Base-by-base conservation (phyloP, 2,797 vertebrate species). In the Syngnathus rostellatus region DNA sequence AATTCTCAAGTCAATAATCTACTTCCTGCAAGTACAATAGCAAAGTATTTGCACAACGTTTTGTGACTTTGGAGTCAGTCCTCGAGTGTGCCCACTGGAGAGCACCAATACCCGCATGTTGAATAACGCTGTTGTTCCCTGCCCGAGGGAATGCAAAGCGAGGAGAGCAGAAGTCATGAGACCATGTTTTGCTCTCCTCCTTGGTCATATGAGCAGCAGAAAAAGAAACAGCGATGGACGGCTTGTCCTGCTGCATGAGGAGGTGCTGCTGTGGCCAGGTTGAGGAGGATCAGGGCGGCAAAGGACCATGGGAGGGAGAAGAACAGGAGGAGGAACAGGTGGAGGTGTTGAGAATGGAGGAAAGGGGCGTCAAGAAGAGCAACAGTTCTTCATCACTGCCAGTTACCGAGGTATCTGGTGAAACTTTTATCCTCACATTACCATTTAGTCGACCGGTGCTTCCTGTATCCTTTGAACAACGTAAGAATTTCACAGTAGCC, bases 161-260 rank as follows among this genome's bases (percentile, higher is more conserved):
- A 60, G 23, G 11, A 68, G 39, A 77, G 77, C 75, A 82, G 76
- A 77, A 82, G 87, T 93, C 92, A 93, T 84, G 90, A 75, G 92
- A 86, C 83, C 71, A 70, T 82, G 87, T 83, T 79, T 79, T 81
- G 72, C 72, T 77, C 84, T 54, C 7, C 90, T 88, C 93, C 92
- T 59, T 53, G 58, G 62, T 21, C 6, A 72, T 38, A 62, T 9
- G 45, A 70, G 19, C 51, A 62, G 25, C 58, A 65, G 66, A n/a
- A 76, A 46, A 46, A 60, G 62, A 63, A 14, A 86, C 51, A n/a
- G 65, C 84, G 61, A 94, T 92, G 93, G 93, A 92, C 78, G 88
- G 86, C 38, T 23, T 79, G 50, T 69, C 74, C n/a, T 71, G 87
- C 72, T 91, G 90, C 73, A 64, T 64, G 82, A 73, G 43, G 77